A percentile compares a stretch with the other conserved stretches of the same genome.
Conservation (phyloP, 2,113 vertebrate species). For the Pterocles gutturalis region DNA sequence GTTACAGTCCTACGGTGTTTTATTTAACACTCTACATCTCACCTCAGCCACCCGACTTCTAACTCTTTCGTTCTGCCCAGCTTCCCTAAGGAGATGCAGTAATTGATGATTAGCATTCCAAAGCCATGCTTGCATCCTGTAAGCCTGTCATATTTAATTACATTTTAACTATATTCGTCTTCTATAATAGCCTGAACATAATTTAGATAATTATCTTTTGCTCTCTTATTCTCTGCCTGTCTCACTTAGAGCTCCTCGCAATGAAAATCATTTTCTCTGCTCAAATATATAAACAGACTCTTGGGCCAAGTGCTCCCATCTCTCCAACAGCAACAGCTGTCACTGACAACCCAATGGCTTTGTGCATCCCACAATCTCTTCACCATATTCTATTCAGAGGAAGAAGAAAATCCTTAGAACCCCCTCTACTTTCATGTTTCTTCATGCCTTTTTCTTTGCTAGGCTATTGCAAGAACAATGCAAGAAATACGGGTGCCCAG, state of each 20-base stretch:
- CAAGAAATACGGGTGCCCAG: neutral
- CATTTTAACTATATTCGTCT: slow-evolving; percentile 85
- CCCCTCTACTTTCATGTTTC: neutral
- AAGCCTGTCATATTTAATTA: slow-evolving; percentile 85
- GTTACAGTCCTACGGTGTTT: slow-evolving; percentile 9
- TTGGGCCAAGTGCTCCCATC: slow-evolving; percentile 60
- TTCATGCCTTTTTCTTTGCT: slow-evolving; percentile 16
- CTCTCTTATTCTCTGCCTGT: slow-evolving; percentile 79
- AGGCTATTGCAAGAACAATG: neutral
- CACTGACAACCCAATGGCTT: slow-evolving; percentile 18
- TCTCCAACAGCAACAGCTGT: slow-evolving; percentile 60
- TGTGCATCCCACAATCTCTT: neutral
- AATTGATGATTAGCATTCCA: slow-evolving; percentile 86
- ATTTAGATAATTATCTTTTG: slow-evolving; percentile 85
- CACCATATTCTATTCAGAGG: neutral
- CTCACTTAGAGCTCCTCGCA: slow-evolving; percentile 72
- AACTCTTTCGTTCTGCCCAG: slow-evolving; percentile 14
- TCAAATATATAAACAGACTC: slow-evolving; percentile 78
- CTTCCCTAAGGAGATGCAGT: slow-evolving; percentile 76
- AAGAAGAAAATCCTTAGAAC: neutral
- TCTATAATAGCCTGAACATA: slow-evolving; percentile 83
- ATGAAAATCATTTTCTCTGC: slow-evolving; percentile 75
- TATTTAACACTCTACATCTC: slow-evolving; percentile 36
- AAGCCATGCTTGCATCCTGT: slow-evolving; percentile 81
- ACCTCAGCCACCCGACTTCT: slow-evolving; percentile 37